phyloP scores from a whole-genome alignment of 2,797 vertebrate genomes.

The Gymnocypris eckloni region DNA sequence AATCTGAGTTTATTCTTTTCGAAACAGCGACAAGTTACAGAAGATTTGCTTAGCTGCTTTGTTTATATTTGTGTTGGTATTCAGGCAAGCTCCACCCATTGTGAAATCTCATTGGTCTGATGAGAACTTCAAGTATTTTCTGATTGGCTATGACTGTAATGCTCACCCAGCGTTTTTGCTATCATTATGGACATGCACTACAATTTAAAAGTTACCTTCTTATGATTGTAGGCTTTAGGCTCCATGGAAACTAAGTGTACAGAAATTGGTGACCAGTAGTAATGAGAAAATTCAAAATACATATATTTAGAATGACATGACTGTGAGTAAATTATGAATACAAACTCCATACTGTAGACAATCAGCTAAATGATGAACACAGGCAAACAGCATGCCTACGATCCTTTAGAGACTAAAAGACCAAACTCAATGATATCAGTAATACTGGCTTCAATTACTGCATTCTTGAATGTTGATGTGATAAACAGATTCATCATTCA shows the following conservation, averaged over 20 bases:
- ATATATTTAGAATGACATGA: neutral
- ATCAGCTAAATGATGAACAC: neutral
- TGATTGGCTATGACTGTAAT: neutral
- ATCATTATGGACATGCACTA: neutral
- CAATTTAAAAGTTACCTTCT: too few relatives aligned
- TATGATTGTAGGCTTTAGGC: too few relatives aligned
- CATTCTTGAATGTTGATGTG: slow-evolving; percentile 50
- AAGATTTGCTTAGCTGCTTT: neutral
- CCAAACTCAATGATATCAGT: slow-evolving; percentile 32
- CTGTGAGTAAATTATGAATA: neutral
- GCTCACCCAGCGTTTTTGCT: neutral
- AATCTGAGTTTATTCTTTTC: neutral
- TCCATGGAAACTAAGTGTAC: too few relatives aligned
- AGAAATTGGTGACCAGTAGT: neutral
- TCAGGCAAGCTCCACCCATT: neutral
- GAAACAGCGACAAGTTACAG: neutral
- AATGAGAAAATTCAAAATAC: neutral
- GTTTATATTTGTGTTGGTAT: neutral
- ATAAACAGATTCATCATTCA: slow-evolving; percentile 64
- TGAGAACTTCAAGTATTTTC: neutral
- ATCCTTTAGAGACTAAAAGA: neutral
- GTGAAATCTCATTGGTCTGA: neutral
- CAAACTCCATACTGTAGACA: neutral
- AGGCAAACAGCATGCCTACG: neutral
- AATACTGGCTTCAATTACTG: slow-evolving; percentile 43